These are phyloP conservation scores for Hyperoplus lanceolatus DNA, from an alignment of 2,797 vertebrate species.

Conservation along the genomic window DNA sequence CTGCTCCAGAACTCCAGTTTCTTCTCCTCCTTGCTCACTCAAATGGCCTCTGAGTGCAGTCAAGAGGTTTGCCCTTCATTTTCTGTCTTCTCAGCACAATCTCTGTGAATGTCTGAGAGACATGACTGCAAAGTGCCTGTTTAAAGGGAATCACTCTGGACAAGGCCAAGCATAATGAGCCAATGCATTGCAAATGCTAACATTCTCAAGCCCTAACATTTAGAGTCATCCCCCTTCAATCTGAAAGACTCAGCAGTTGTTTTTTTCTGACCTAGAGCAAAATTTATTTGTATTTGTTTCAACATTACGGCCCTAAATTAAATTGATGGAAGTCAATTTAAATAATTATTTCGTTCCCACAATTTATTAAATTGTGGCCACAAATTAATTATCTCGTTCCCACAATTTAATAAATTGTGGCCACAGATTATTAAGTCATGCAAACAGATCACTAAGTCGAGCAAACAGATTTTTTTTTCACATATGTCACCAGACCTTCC, in stretches of 20 bases:
- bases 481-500: background rate
- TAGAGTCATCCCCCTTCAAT: background rate
- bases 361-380: no score
- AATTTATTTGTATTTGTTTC: constrained; percentile 32
- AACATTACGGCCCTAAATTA: constrained; percentile 24
- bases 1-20: constrained; percentile 94
- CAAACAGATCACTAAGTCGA: no score
- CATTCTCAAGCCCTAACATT: constrained; percentile 33
- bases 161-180: constrained; percentile 59
- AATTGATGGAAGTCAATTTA: constrained; percentile 35
- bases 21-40: constrained; percentile 93
- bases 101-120: constrained; percentile 33
- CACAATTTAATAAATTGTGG: no score
- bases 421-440: no score
- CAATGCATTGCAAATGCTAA: constrained; percentile 58
- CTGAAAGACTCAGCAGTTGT: constrained; percentile 20
- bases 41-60: constrained; percentile 92
- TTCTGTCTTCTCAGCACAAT: constrained; percentile 54
- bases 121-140: constrained; percentile 51
- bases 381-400: no score
- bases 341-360: no score
- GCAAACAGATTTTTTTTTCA: background rate
- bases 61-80: constrained; percentile 86
- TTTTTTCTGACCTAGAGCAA: constrained; percentile 22
- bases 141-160: constrained; percentile 58